Evolutionary conservation across 2,797 vertebrate species (phyloP).

Genomic region (Lerista edwardsae): DNA sequence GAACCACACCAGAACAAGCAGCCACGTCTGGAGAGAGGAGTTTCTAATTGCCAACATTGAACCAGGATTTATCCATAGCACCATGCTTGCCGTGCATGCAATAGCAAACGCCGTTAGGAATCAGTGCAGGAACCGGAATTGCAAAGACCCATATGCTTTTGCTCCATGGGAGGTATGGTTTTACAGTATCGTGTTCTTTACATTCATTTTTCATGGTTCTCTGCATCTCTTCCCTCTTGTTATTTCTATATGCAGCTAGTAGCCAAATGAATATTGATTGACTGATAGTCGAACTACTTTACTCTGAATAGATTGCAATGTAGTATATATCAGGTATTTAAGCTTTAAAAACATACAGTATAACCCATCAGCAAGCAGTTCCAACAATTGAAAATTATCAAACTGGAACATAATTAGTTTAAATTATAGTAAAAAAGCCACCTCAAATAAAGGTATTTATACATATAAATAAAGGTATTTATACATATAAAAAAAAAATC

Average conservation of each 20-base stretch:
- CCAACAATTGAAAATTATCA: too few relatives aligned
- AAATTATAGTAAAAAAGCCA: too few relatives aligned
- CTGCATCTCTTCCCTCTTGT: conserved; percentile 29
- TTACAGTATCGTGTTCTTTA: not conserved
- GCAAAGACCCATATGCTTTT: conserved; percentile 76
- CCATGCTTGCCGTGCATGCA: conserved; percentile 84
- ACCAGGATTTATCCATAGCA: conserved; percentile 75
- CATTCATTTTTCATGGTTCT: not conserved
- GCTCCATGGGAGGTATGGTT: conserved; percentile 86
- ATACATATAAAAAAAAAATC: too few relatives aligned
- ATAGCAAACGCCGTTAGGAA: conserved; percentile 81
- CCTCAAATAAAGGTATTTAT: too few relatives aligned
- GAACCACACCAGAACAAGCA: conserved; percentile 40
- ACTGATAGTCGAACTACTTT: too few relatives aligned
- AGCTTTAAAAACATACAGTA: too few relatives aligned
- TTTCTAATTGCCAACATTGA: conserved; percentile 70
- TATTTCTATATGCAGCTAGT: not conserved
- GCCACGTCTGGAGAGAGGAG: conserved; percentile 65
- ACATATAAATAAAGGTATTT: too few relatives aligned
- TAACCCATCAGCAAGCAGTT: too few relatives aligned
- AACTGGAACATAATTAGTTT: too few relatives aligned
- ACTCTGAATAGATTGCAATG: too few relatives aligned
- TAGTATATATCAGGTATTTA: too few relatives aligned
- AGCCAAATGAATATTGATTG: too few relatives aligned
- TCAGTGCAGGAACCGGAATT: conserved; percentile 78